Evolutionary conservation across 37 sponge, comb jelly and placozoan genomes (phyloP).

Genomic region (Agelas oroides): DNA sequence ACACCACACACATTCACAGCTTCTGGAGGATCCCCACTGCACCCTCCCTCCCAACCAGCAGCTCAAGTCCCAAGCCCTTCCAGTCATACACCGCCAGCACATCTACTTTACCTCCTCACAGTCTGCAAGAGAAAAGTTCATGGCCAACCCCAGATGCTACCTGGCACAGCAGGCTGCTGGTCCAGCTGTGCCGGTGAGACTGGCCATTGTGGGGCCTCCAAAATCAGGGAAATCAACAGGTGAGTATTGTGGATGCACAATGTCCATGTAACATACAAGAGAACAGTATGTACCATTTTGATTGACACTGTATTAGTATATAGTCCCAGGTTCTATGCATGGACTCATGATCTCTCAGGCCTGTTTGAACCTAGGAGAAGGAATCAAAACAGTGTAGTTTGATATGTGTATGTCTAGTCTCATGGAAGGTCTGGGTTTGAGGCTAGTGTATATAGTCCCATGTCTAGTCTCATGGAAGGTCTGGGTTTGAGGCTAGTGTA

Average conservation of each 20-base stretch:
- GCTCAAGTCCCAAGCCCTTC: slow-evolving; percentile 41
- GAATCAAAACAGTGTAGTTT: too few relatives aligned
- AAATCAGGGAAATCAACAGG: slow-evolving; percentile 95
- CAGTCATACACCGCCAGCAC: slow-evolving; percentile 76
- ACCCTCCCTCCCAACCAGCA: slow-evolving; percentile 24
- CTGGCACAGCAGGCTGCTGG: slow-evolving; percentile 66
- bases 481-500: too few relatives aligned
- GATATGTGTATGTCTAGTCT: too few relatives aligned
- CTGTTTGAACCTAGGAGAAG: too few relatives aligned
- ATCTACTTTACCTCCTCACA: slow-evolving; percentile 75
- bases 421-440: too few relatives aligned
- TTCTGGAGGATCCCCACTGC: slow-evolving; percentile 4
- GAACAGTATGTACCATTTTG: not conserved
- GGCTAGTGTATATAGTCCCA: too few relatives aligned
- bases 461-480: too few relatives aligned
- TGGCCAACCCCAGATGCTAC: slow-evolving; percentile 79
- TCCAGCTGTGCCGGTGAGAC: slow-evolving; percentile 70
- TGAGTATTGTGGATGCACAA: too few relatives aligned
- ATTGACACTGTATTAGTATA: not conserved
- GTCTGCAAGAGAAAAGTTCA: slow-evolving; percentile 66
- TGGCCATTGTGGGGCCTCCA: slow-evolving; percentile 92
- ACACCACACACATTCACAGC: too few relatives aligned
- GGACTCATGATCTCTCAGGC: too few relatives aligned
- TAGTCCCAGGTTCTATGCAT: too few relatives aligned
- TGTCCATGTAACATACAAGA: not conserved